Evolutionary conservation across 2,888 invertebrate species (phyloP).

Genomic region (Callinectes sapidus): DNA sequence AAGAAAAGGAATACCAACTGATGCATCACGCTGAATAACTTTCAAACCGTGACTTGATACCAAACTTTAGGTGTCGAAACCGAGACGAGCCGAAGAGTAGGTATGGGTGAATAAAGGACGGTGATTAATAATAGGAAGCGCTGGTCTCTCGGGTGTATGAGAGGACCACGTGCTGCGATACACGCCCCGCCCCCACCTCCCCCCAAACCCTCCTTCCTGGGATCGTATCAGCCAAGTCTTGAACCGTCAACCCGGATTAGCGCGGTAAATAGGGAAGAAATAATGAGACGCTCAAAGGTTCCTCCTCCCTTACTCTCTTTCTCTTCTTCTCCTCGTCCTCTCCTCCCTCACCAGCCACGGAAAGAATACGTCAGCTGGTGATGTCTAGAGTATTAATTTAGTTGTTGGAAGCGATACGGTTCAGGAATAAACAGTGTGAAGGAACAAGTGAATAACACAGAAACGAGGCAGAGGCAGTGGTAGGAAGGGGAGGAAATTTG

Average conservation of each 20-base stretch:
- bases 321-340: not conserved
- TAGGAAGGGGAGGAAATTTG: not conserved
- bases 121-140: not conserved
- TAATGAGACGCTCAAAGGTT: not conserved
- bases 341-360: not conserved
- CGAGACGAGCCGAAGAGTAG: not conserved
- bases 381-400: not conserved
- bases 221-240: not conserved
- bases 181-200: not conserved
- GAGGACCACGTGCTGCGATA: not conserved
- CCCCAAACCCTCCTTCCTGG: not conserved
- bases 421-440: not conserved
- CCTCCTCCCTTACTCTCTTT: not conserved
- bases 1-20: not conserved
- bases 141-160: not conserved
- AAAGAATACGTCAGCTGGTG: not conserved
- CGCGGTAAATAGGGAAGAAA: constrained; percentile 17
- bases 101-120: not conserved
- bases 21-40: not conserved
- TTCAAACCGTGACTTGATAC: no score
- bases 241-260: not conserved
- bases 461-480: not conserved
- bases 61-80: not conserved
- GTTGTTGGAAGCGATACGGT: not conserved
- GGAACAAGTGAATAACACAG: not conserved